phyloP scores from a whole-genome alignment of 2,888 invertebrate genomes.

The Pardosa pseudoannulata region DNA sequence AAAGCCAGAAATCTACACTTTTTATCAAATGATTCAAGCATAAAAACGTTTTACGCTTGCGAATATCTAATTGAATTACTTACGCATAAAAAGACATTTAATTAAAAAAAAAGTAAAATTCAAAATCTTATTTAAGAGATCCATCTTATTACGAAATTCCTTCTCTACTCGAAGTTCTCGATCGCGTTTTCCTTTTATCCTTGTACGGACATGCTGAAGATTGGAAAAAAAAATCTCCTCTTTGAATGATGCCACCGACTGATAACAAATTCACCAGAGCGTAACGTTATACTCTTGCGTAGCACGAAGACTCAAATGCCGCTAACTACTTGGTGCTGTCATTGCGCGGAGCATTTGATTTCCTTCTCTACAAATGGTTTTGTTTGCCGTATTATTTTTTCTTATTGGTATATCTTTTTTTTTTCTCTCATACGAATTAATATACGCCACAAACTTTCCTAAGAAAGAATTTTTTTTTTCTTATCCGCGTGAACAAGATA shows the following conservation, averaged over 20 bases:
- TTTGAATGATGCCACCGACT: not conserved
- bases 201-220: not conserved
- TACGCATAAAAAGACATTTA: no score
- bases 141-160: no score
- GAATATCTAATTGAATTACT: no score
- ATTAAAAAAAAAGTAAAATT: no score
- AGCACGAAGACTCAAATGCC: not conserved
- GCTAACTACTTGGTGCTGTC: slow-evolving; percentile 7
- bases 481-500: no score
- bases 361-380: not conserved
- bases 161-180: no score
- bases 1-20: no score
- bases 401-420: not conserved
- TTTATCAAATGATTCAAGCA: no score
- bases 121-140: no score
- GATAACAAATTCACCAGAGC: slow-evolving; percentile 9
- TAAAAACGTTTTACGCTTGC: no score
- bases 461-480: not conserved
- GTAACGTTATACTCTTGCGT: not conserved
- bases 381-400: not conserved
- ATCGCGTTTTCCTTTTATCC: not conserved
- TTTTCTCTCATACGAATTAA: not conserved
- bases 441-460: not conserved
- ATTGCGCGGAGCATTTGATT: not conserved
- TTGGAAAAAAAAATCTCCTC: not conserved